Conservation (phyloP, 2,888 invertebrate genomes). For the Pristionchus fissidentatus region DNA sequence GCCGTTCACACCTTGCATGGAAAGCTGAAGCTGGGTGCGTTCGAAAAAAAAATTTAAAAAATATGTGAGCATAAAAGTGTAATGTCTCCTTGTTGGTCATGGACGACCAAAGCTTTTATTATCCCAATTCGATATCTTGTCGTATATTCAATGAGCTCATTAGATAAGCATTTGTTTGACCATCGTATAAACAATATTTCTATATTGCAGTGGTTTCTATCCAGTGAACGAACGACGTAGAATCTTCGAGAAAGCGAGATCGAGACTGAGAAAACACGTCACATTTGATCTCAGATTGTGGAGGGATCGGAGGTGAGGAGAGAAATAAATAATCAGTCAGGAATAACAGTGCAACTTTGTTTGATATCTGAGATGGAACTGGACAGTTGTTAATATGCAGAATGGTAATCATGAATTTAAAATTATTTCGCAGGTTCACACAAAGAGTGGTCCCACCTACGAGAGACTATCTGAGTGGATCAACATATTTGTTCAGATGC, state of each 20-base stretch:
- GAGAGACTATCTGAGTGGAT: no score
- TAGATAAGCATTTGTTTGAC: background rate
- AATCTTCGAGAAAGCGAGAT: conserved; percentile 91
- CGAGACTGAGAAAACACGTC: conserved; percentile 89
- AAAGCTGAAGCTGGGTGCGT: conserved; percentile 16
- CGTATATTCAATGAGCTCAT: no score
- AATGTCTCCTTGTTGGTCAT: background rate
- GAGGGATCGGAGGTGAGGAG: conserved; percentile 81
- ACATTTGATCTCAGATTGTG: conserved; percentile 67
- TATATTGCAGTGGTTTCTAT: conserved; percentile 90
- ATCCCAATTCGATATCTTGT: no score
- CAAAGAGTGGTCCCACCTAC: conserved; percentile 88
- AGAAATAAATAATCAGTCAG: background rate
- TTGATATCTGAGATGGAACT: background rate
- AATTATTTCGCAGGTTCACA: conserved; percentile 53
- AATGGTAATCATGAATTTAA: no score
- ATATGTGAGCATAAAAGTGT: background rate
- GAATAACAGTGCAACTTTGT: background rate
- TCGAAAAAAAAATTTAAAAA: no score
- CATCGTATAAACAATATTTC: background rate
- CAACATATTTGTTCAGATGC: no score
- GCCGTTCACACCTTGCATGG: conserved; percentile 41
- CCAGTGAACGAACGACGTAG: conserved; percentile 94
- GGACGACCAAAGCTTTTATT: background rate
- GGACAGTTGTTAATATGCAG: no score